Evolutionary conservation across 1,140 invertebrate genomes (phyloP), one percentile per base, ranked within the genome.

Genomic region (Cotesia typhae): DNA sequence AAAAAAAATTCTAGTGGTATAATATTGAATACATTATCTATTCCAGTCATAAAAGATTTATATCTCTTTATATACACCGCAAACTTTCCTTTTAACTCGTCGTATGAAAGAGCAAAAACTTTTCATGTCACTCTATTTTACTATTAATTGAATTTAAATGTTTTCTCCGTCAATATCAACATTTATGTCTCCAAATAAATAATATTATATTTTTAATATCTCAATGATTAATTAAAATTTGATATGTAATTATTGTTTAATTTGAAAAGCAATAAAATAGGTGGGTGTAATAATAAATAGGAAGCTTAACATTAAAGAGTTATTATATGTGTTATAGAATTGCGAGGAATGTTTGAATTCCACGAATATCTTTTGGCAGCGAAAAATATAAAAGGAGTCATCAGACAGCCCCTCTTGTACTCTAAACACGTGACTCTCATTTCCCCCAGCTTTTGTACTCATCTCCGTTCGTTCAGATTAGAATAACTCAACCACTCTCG

Each of bases 351-450:
- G 63, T 52, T 52, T 47, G 51, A 68, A 80, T 80, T 80, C 78
- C 77, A 72, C 73, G 78, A 80, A 80, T 80, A 80, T 71, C 55
- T 70, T 78, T 68, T 68, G 69, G 53, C 47, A 60, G 28, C 53
- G 17, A 14, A 17, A 55, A 17, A 55, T 55, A 55, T 55, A 55
- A 55, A 55, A 55, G 6, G 10, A n/a, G 53, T 55, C 53, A 55
- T 55, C 53, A 55, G 53, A 55, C 53, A 55, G 53, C 53, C 53
- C 53, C 53, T 55, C 53, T 55, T 55, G 12, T 55, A 55, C 53
- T 55, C 53, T 55, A n/a, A 55, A 55, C 53, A 55, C 53, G 53
- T 55, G 12, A 55, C n/a, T 55, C 53, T 14, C 17, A 55, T 55
- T 55, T 55, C 17, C 17, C 12, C 7, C 53, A n/a, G 53, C 3